Evolutionary conservation across 2,888 invertebrate genomes (phyloP).

Genomic region (Venustoraphidia nigricollis): DNA sequence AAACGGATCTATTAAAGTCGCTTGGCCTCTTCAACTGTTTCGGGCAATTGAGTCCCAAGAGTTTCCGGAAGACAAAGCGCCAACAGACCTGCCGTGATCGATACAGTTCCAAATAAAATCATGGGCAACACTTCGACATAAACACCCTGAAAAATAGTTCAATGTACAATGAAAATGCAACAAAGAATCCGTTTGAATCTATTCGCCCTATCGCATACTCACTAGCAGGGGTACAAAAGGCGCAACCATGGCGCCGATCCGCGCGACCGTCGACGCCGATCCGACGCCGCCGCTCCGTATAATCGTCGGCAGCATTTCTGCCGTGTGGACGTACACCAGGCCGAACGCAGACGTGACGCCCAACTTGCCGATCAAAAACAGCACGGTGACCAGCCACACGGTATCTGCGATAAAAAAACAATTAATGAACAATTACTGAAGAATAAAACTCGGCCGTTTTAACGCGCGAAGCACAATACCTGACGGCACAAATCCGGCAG

Average conservation of each 20-base stretch:
- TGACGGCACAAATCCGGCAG: constrained; percentile 34
- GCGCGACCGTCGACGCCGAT: constrained; percentile 38
- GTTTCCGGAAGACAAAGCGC: constrained; percentile 47
- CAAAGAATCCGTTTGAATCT: background rate
- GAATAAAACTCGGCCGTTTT: background rate
- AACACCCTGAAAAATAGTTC: constrained; percentile 25
- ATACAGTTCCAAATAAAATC: constrained; percentile 35
- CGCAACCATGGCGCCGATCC: constrained; percentile 43
- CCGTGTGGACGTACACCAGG: constrained; percentile 44
- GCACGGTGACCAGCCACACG: constrained; percentile 34
- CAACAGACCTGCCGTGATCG: constrained; percentile 33
- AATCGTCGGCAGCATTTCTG: constrained; percentile 35
- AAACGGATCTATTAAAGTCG: constrained; percentile 12
- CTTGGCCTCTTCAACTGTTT: constrained; percentile 37
- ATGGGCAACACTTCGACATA: constrained; percentile 34
- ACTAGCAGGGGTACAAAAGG: constrained; percentile 45
- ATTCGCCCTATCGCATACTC: constrained; percentile 10
- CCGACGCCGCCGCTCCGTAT: constrained; percentile 44
- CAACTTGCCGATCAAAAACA: constrained; percentile 46
- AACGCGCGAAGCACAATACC: constrained; percentile 19
- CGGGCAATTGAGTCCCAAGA: constrained; percentile 40
- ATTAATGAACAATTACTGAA: background rate
- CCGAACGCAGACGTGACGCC: constrained; percentile 47
- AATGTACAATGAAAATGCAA: background rate
- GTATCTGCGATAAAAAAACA: constrained; percentile 22